Evolutionary conservation across 2,797 vertebrate genomes (phyloP), one percentile per base, ranked within the genome.

Genomic region (Thamnophis elegans): DNA sequence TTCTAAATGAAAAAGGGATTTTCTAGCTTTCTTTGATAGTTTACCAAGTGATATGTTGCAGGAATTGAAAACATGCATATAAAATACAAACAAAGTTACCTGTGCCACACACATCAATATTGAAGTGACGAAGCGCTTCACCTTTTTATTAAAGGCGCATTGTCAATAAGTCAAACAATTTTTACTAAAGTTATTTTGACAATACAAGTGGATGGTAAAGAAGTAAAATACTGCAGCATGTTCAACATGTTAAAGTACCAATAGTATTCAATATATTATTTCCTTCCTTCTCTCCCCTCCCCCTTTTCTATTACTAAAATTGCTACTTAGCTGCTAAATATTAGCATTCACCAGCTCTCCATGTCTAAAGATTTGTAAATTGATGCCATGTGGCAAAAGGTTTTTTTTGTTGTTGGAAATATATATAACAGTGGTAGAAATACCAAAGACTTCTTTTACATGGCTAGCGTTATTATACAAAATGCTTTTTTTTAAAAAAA

Each of bases 91-190:
- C 14, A 62, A 89, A 90, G 18, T 26, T 42, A 12, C 53, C 56
- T 60, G 20, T 62, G 47, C 28, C 55, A 85, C n/a, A 89, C n/a
- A 25, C 11, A 42, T 58, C 13, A 82, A 55, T 62, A 82, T 55
- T 22, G 16, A 32, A 91, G 47, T 60, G 42, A 55, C 56, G 10
- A 20, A 91, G 36, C 28, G 89, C 89, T 89, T 88, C 86, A 88
- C 89, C 78, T 89, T 93, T 91, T 93, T 91, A 89, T 91, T 92
- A 32, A 89, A 78, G 89, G 89, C 90, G 59, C 53, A 13, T 91
- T 94, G 91, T 94, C 93, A 56, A 59, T 82, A 68, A 60, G 16
- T 59, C 53, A 60, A 82, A 54, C 56, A 82, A 8, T 85, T 58
- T 90, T 90, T 90, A 92, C 89, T 11, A 42, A 18, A 88, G 25